Percentiles rank a stretch among this genome's conserved stretches.
Conservation (phyloP, 2,113 vertebrate species). For the Speoplatyrhinus poulsoni region DNA sequence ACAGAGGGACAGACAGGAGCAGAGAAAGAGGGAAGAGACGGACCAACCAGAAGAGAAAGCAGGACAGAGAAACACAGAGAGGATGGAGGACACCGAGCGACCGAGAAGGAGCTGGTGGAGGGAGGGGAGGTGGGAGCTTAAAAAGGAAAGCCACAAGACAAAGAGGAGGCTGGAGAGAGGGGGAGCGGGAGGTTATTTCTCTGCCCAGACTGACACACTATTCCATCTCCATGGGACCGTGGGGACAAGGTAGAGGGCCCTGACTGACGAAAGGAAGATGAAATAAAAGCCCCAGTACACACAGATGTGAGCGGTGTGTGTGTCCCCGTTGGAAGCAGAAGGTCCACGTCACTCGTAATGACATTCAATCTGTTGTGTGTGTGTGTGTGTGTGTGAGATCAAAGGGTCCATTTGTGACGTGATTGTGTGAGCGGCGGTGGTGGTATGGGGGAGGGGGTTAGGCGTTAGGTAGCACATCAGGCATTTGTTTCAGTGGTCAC, state of each 20-base stretch:
- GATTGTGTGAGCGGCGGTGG: too few species aligned
- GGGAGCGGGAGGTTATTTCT: neutral
- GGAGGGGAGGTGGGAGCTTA: too few species aligned
- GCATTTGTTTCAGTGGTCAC: too few species aligned
- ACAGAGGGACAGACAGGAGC: neutral
- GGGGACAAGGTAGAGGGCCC: slow-evolving; percentile 21
- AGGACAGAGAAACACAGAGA: neutral
- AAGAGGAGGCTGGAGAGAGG: neutral
- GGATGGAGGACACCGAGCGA: neutral
- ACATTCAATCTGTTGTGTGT: neutral
- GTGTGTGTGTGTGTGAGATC: too few species aligned
- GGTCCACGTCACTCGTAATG: too few species aligned
- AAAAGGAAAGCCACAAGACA: neutral
- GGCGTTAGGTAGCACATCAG: too few species aligned
- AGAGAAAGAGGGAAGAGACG: neutral
- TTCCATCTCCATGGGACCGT: slow-evolving; percentile 10
- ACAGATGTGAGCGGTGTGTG: slow-evolving; percentile 16
- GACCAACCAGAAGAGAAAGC: neutral
- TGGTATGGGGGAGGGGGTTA: too few species aligned
- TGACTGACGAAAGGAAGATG: slow-evolving; percentile 13
- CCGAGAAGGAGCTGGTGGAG: neutral
- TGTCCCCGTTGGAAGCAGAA: slow-evolving; percentile 6
- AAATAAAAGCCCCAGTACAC: slow-evolving; percentile 31
- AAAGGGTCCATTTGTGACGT: too few species aligned
- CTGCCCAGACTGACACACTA: neutral